Base-by-base conservation (phyloP, 2,113 vertebrate genomes). In the Scatophagus argus region DNA sequence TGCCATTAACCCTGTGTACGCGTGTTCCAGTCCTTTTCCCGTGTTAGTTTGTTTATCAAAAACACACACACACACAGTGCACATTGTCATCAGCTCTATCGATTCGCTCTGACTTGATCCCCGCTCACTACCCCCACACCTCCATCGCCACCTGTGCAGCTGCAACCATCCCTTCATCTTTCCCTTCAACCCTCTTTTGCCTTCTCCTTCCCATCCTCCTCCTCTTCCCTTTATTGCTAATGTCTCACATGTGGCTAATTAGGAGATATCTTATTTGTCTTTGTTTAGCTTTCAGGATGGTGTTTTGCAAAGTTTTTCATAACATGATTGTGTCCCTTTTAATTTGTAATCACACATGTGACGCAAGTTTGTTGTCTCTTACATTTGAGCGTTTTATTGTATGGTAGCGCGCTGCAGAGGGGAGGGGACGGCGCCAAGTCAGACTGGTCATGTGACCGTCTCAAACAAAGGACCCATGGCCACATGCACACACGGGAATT, bases 381-480 rank as follows among this genome's bases (percentile, higher is more conserved):
- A 54, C 34, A 25, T 80, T 39, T 6, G 6, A 58, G 43, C 29
- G 5, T 73, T 81, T 81, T 77, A 74, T 86, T 83, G 67, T 78
- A 81, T 64, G 68, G 74, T 78, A 71, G 84, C n/a, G 34, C 25
- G 63, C 43, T 64, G 84, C 80, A 75, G 65, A 90, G 87, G 84
- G 88, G 86, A 91, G 83, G 78, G 69, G 81, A 66, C 65, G 23
- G 63, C 73, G 73, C 64, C 70, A 63, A 80, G 65, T 86, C 79
- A 77, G 77, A 81, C 87, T 84, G 83, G 61, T 84, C 90, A 88
- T 32, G 83, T 92, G 91, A 90, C 88, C 64, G 36, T 67, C 82
- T 84, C 84, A 81, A 88, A 94, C 92, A 94, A 94, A 93, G 91
- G 82, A 92, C 64, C 85, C 46, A 66, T 69, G 79, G 65, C 62